Evolutionary conservation across 2,888 invertebrate genomes (phyloP).

Genomic region (Himalopsyche japonica): DNA sequence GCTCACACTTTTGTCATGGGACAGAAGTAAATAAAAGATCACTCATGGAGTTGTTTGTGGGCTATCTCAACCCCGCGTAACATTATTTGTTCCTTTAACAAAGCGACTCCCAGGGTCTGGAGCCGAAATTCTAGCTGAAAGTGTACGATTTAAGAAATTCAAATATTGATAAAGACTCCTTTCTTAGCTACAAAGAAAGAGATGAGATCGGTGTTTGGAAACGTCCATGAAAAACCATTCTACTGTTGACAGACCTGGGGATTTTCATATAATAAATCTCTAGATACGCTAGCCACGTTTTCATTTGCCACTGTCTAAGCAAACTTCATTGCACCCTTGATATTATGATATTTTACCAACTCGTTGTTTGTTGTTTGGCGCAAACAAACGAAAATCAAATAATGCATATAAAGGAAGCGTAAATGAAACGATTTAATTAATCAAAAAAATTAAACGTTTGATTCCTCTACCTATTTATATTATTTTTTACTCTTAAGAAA

Average conservation of each 20-base stretch:
- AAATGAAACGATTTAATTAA: too few relatives aligned
- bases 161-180: conserved; percentile 21
- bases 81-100: conserved; percentile 16
- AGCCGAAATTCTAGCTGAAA: not conserved
- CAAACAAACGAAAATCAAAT: too few relatives aligned
- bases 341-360: not conserved
- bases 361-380: not conserved
- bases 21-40: conserved; percentile 14
- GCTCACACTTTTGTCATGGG: conserved; percentile 1
- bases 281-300: not conserved
- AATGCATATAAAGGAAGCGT: too few relatives aligned
- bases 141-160: conserved; percentile 11
- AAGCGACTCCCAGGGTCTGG: not conserved
- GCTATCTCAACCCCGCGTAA: not conserved
- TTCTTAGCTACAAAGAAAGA: not conserved
- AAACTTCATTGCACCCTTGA: not conserved
- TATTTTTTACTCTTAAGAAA: too few relatives aligned
- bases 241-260: not conserved
- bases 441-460: too few relatives aligned
- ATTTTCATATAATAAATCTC: not conserved
- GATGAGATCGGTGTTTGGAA: not conserved
- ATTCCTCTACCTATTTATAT: too few relatives aligned
- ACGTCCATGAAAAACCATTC: not conserved
- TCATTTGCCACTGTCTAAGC: not conserved
- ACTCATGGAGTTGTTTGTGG: conserved; percentile 11